Percentiles rank a stretch among this genome's conserved stretches.
Conservation (phyloP, 1,140 invertebrate species). For the Anagrus nilaparvatae region DNA sequence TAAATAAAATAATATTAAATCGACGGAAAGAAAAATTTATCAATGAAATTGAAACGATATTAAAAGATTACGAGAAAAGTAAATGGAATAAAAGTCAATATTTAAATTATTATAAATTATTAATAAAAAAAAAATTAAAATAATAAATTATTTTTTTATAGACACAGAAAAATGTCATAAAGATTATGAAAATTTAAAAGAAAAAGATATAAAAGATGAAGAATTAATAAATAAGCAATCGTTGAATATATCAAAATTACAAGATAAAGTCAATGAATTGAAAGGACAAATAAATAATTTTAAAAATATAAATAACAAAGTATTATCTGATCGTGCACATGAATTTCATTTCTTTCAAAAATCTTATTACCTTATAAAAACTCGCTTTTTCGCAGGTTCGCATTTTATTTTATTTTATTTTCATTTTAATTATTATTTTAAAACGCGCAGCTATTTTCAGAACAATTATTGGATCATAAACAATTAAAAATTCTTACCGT, state of each 20-base stretch:
- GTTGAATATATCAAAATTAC: conserved; percentile 17
- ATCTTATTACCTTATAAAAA: conserved; percentile 18
- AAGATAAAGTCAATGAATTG: conserved; percentile 23
- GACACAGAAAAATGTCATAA: conserved; percentile 14
- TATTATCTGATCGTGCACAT: conserved; percentile 18
- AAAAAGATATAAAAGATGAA: conserved; percentile 26
- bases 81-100: neutral
- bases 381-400: conserved; percentile 21
- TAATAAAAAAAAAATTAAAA: conserved; percentile 4
- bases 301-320: conserved; percentile 9
- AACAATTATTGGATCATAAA: conserved; percentile 20
- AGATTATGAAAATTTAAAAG: conserved; percentile 21
- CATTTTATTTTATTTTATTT: conserved; percentile 7
- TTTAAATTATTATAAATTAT: neutral
- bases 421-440: neutral
- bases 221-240: conserved; percentile 23
- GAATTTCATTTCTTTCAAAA: conserved; percentile 22
- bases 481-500: conserved; percentile 20
- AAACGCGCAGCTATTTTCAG: conserved; percentile 17
- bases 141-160: neutral
- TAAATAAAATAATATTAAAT: conserved; percentile 16
- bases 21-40: conserved; percentile 17
- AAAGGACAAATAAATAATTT: conserved; percentile 22
- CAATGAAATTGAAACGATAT: conserved; percentile 17
- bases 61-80: conserved; percentile 28